Conservation (phyloP, 2,888 invertebrate genomes). For the Hirtodrosophila trivittata region DNA sequence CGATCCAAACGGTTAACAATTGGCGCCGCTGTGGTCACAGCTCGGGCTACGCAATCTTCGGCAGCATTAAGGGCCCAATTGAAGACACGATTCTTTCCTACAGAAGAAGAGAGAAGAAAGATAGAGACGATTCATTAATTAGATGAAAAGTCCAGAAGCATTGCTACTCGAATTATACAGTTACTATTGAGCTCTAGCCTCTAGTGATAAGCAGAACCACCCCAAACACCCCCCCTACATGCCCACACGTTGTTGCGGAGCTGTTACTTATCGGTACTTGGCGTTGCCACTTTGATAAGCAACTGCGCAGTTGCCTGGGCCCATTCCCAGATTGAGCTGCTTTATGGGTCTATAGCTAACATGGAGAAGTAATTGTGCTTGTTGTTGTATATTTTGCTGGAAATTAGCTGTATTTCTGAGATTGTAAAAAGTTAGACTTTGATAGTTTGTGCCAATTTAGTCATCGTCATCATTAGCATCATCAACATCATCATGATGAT, state of each 20-base stretch:
- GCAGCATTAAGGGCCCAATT: slow-evolving; percentile 89
- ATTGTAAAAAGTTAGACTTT: slow-evolving; percentile 29
- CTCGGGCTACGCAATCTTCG: slow-evolving; percentile 86
- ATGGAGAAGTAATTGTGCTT: slow-evolving; percentile 12
- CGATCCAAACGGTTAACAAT: slow-evolving; percentile 86
- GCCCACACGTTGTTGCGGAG: background rate
- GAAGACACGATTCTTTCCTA: slow-evolving; percentile 87
- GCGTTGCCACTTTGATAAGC: slow-evolving; percentile 50
- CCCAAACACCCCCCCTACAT: background rate
- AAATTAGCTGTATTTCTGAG: slow-evolving; percentile 21
- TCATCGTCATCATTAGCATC: slow-evolving; percentile 24
- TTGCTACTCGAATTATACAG: background rate
- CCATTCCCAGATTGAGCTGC: background rate
- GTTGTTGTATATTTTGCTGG: slow-evolving; percentile 4
- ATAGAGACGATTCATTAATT: slow-evolving; percentile 1
- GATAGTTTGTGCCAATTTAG: slow-evolving; percentile 43
- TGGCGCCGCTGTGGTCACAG: slow-evolving; percentile 86
- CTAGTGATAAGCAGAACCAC: slow-evolving; percentile 25
- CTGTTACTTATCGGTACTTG: slow-evolving; percentile 31
- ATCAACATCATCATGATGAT: slow-evolving; percentile 2
- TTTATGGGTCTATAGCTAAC: background rate
- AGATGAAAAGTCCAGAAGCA: slow-evolving; percentile 6
- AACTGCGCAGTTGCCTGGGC: slow-evolving; percentile 57
- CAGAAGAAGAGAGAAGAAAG: slow-evolving; percentile 19
- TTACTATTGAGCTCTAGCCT: slow-evolving; percentile 1